phyloP scores from a whole-genome alignment of 2,888 invertebrate species.

The Papilio protenor region DNA sequence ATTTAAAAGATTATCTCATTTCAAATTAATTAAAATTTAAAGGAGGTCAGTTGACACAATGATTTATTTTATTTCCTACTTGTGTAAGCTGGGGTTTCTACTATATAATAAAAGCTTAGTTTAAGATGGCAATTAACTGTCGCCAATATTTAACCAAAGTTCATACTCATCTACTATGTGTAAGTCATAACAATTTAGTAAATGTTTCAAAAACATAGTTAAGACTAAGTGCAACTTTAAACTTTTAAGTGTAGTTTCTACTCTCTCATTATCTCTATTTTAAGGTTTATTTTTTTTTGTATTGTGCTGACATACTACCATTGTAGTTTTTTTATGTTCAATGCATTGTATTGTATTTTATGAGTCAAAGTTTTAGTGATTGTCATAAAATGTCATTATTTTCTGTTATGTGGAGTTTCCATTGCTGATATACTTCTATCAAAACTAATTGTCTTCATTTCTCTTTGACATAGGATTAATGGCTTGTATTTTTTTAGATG shows the following conservation, averaged over 20 bases:
- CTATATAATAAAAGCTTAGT: not conserved
- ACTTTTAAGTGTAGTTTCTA: not conserved
- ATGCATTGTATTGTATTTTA: not conserved
- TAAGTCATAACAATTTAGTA: conserved; percentile 4
- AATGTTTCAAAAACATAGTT: conserved; percentile 22
- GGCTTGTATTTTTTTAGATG: not conserved
- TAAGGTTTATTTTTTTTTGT: not conserved
- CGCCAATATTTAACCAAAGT: conserved; percentile 17
- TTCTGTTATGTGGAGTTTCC: not conserved
- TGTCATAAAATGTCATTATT: not conserved
- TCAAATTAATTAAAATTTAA: not conserved
- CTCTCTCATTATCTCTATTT: not conserved
- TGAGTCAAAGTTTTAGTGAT: not conserved
- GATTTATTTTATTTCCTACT: not conserved
- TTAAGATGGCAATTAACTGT: not conserved
- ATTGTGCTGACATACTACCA: not conserved
- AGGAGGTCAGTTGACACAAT: not conserved
- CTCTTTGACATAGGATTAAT: not conserved
- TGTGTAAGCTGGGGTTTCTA: not conserved
- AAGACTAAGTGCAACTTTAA: conserved; percentile 10
- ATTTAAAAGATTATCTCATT: not conserved
- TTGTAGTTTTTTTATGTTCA: not conserved
- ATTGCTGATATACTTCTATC: not conserved
- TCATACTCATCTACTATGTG: not conserved
- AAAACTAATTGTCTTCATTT: not conserved